Conservation (phyloP, 2,113 vertebrate genomes). For the Holacanthus passer region DNA sequence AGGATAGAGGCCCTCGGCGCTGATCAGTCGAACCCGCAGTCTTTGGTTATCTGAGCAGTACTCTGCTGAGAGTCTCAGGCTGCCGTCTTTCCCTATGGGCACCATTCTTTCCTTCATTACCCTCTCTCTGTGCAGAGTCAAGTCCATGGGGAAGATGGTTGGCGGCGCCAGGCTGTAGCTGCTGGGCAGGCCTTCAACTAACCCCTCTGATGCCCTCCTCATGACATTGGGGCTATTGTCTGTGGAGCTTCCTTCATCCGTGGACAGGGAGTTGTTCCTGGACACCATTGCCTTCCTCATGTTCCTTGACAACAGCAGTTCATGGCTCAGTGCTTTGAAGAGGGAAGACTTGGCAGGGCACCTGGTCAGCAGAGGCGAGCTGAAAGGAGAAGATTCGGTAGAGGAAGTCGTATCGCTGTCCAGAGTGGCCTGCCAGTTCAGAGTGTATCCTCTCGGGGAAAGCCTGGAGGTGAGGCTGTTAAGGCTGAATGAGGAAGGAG, state of each 20-base stretch:
- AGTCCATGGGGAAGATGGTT: constrained; percentile 80
- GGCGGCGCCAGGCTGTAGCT: constrained; percentile 79
- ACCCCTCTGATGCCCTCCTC: constrained; percentile 86
- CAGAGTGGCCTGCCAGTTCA: constrained; percentile 81
- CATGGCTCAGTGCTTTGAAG: constrained; percentile 86
- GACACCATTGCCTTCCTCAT: constrained; percentile 80
- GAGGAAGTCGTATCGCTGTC: constrained; percentile 91
- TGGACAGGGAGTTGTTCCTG: constrained; percentile 90
- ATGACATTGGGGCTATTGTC: constrained; percentile 90
- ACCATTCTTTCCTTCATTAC: constrained; percentile 87
- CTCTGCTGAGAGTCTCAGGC: constrained; percentile 87
- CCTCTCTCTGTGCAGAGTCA: constrained; percentile 80
- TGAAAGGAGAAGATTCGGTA: constrained; percentile 88
- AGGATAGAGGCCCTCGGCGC: constrained; percentile 86
- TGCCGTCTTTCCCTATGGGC: constrained; percentile 83
- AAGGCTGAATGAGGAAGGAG: constrained; percentile 83
- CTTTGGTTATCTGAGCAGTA: constrained; percentile 86
- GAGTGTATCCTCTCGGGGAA: constrained; percentile 71
- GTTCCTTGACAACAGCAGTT: constrained; percentile 84
- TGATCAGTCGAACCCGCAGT: constrained; percentile 90
- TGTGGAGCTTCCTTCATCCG: constrained; percentile 92
- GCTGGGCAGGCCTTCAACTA: constrained; percentile 76
- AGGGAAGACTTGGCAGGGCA: constrained; percentile 82
- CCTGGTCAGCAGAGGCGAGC: constrained; percentile 84
- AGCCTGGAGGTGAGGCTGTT: constrained; percentile 77